Evolutionary conservation across 2,888 invertebrate species (phyloP), one percentile per base, ranked within the genome.

Genomic region (Acronicta leporina): DNA sequence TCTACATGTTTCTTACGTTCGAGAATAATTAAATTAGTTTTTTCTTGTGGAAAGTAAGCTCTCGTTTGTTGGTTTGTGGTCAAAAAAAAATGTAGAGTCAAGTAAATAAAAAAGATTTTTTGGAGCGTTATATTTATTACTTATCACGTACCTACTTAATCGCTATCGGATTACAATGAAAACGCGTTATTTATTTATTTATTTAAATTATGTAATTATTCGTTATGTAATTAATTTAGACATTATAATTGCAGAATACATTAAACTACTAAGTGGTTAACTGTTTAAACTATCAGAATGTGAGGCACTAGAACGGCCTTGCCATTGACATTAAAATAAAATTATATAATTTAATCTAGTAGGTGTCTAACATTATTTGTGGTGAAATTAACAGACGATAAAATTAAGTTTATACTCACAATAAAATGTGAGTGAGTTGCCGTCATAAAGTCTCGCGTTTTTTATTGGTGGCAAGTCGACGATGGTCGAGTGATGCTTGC

Each of bases 401-500:
- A 94, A 94, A 94, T 94, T 94, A 93, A 93, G 92, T 94, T 94
- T 94, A 94, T 94, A 94, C 91, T 93, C 92, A 94, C 94, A 94
- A 94, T 94, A 94, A 94, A 94, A 94, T 92, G 94, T 92, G 94
- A 93, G 91, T 92, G 92, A 94, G 94, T 92, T 92, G 93, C 93
- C 92, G 92, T 94, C 94, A 94, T 94, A 94, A 94, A 94, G 92
- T 93, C 93, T 92, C 93, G 92, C 92, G 92, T 94, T 94, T 94
- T 94, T 94, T 94, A 94, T 94, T 92, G 90, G 91, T 91, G 89
- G 77, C 77, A 91, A 91, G 87, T 89, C 88, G 86, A 84, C 86
- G 90, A 89, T 90, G 91, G 90, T 85, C 90, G 89, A 85, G 92
- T 94, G 94, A 92, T 89, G 90, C 89, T 94, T 94, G 94, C 94